Conservation (phyloP, 2,888 invertebrate genomes). For the Cephus spinipes region DNA sequence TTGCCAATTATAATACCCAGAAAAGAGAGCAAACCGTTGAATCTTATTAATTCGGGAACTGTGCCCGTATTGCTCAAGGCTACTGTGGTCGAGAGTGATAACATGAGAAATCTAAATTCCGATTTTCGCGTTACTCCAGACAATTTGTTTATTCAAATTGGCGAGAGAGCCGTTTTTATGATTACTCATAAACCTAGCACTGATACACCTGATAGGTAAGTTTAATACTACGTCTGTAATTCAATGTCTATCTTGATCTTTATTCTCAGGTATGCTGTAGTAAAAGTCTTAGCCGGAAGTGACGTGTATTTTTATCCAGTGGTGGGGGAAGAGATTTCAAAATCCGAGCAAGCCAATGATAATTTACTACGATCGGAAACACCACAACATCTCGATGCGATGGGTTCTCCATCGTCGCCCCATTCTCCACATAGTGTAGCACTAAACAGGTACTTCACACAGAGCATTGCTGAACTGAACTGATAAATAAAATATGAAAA, state of each 20-base stretch:
- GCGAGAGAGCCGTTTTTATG: conserved; percentile 41
- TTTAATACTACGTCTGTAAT: not conserved
- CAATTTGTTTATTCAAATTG: conserved; percentile 40
- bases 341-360: conserved; percentile 39
- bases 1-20: conserved; percentile 44
- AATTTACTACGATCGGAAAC: conserved; percentile 53
- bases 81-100: conserved; percentile 37
- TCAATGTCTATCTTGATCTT: too few relatives aligned
- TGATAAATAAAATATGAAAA: too few relatives aligned
- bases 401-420: conserved; percentile 56
- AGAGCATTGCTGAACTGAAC: not conserved
- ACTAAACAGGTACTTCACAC: conserved; percentile 46
- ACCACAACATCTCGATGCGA: conserved; percentile 43
- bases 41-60: conserved; percentile 48
- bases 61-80: conserved; percentile 38
- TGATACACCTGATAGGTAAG: conserved; percentile 41
- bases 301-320: conserved; percentile 45
- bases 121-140: conserved; percentile 49
- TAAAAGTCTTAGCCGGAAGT: conserved; percentile 44
- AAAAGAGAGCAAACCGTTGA: conserved; percentile 44
- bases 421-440: conserved; percentile 55
- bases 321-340: conserved; percentile 37
- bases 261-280: conserved; percentile 37
- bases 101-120: conserved; percentile 20
- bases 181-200: conserved; percentile 44